Base-by-base conservation (phyloP, 2,888 invertebrate species). In the Epistrophe grossulariae region DNA sequence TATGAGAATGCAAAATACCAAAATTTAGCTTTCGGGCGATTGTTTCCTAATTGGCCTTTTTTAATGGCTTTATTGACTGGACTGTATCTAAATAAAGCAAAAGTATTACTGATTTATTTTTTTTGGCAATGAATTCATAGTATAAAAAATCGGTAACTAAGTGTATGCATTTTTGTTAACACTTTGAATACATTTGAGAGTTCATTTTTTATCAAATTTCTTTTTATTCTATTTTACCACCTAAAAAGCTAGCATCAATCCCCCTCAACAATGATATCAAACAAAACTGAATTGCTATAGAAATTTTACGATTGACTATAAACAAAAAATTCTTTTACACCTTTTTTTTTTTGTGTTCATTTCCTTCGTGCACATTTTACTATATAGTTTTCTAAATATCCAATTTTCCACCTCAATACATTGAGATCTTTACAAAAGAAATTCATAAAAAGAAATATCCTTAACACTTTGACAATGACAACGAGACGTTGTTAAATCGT, bases 331-430 rank as follows among this genome's bases (percentile, higher is more conserved):
- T 28, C n/a, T 45, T 8, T 28, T 28, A 28, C 64, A 45, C 64
- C 66, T 48, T 35, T 31, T 15, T 31, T 11, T 8, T 11, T 60
- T 24, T 24, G 24, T 24, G 24, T 4, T 17, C n/a, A 10, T 15
- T 45, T 40, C 24, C 24, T 24, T 24, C 24, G 24, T 64, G 35
- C 48, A 48, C 48, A 48, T n/a, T 68, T 66, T 48, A 68, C 19
- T 19, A n/a, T 19, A n/a, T 62, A 35, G 13, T 43, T 40, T 43
- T 50, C 48, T 19, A 50, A 60, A 68, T 72, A 80, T 84, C 68
- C 68, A 80, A 84, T 84, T 84, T 84, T 84, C 77, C 72, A 77
- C 45, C 45, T 77, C 76, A 45, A 45, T 66, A 71, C 13, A 68
- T 66, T 28, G 17, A 1, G 31, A 24, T 24, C 24, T 17, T 3